Conservation (phyloP, 1,140 invertebrate genomes). For the Melipona quadrifasciata region DNA sequence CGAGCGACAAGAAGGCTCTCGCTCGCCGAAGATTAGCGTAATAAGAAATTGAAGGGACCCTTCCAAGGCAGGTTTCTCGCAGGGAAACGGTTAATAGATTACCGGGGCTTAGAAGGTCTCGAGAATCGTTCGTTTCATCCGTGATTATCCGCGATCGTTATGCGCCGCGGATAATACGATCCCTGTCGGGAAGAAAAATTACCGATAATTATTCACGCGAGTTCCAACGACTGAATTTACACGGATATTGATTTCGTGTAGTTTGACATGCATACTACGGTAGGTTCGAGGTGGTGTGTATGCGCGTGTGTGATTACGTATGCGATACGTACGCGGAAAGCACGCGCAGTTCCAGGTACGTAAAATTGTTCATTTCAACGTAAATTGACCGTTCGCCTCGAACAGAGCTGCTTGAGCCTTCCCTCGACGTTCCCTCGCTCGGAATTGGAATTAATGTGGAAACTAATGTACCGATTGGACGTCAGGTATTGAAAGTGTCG, state of each 20-base stretch:
- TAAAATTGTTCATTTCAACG: not conserved
- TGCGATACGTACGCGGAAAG: not conserved
- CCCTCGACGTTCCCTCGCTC: not conserved
- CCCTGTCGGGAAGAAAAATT: too few relatives aligned
- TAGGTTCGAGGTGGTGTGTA: too few relatives aligned
- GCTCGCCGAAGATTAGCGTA: conserved; percentile 24
- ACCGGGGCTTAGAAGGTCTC: not conserved
- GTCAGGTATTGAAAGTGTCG: not conserved
- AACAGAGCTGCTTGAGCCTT: not conserved
- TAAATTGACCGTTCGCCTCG: not conserved
- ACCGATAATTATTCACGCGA: too few relatives aligned
- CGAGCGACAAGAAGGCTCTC: not conserved
- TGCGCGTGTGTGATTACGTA: too few relatives aligned
- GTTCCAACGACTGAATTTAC: too few relatives aligned
- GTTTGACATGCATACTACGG: not conserved
- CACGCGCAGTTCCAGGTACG: too few relatives aligned
- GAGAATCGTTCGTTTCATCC: not conserved
- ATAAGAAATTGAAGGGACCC: conserved; percentile 8
- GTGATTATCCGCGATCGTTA: not conserved
- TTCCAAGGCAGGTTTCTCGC: not conserved
- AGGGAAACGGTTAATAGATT: not conserved
- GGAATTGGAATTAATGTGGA: conserved; percentile 1
- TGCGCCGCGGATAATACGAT: not conserved
- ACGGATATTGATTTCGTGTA: too few relatives aligned
- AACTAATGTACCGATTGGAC: conserved; percentile 10